These are phyloP conservation scores for Cyanistes caeruleus DNA, from an alignment of 2,113 vertebrate species.

Conservation along the genomic window DNA sequence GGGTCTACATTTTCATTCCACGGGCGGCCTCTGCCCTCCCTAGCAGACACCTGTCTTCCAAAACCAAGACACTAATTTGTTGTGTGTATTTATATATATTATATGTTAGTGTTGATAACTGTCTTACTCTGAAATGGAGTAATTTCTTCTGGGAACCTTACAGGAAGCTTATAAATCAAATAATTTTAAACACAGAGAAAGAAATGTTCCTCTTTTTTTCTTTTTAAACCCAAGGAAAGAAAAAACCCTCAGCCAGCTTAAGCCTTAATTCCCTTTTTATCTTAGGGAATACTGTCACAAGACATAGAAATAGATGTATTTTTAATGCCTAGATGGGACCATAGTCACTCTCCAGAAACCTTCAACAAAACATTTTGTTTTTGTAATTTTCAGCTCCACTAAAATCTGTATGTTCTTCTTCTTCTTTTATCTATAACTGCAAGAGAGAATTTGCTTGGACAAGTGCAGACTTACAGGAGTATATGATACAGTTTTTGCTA, in stretches of 20 bases:
- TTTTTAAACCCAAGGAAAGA: neutral
- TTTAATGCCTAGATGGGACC: neutral
- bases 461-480: slow-evolving; percentile 8
- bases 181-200: neutral
- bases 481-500: neutral
- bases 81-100: neutral
- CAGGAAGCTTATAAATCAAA: neutral
- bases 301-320: neutral
- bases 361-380: neutral
- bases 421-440: slow-evolving; percentile 42
- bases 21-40: too few relatives aligned
- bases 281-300: neutral
- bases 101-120: neutral
- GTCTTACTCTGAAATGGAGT: neutral
- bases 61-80: too few relatives aligned
- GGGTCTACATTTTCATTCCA: too few relatives aligned
- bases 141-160: neutral
- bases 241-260: neutral
- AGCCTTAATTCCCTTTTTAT: neutral
- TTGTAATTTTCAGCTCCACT: neutral
- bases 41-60: too few relatives aligned
- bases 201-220: neutral
- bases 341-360: neutral
- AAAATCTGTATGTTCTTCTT: neutral
- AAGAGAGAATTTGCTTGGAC: slow-evolving; percentile 31